Conservation (phyloP, 2,113 vertebrate species). For the Cyphomyrus plagiostoma region DNA sequence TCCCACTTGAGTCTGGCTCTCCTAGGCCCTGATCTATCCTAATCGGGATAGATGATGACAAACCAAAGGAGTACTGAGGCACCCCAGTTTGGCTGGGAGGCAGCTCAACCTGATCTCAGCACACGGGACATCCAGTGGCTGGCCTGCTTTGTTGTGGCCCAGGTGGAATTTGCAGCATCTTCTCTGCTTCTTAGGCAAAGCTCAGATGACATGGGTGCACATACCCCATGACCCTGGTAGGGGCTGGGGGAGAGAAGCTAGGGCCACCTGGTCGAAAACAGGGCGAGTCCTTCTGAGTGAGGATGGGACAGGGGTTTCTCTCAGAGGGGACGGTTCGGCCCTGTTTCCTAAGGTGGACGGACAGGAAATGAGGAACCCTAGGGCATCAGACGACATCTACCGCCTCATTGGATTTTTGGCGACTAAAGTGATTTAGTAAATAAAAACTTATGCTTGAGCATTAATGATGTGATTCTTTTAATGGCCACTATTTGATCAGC, state of each 20-base stretch:
- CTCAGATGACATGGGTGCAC: background rate
- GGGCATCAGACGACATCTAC: background rate
- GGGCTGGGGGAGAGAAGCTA: background rate
- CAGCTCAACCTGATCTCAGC: background rate
- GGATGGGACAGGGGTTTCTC: background rate
- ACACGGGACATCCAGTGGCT: background rate
- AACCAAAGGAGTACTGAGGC: background rate
- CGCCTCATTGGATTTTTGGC: background rate
- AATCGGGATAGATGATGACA: background rate
- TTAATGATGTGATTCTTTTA: background rate
- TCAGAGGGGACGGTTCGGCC: background rate
- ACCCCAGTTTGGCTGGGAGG: background rate
- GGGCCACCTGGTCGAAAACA: background rate
- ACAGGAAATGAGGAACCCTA: background rate
- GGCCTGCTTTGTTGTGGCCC: background rate
- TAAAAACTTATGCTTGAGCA: background rate
- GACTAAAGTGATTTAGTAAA: background rate
- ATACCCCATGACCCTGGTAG: background rate
- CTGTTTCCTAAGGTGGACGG: background rate
- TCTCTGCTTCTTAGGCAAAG: background rate
- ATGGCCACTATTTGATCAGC: background rate
- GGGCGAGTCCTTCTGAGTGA: background rate
- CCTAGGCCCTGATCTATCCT: background rate
- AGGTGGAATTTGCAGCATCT: no score
- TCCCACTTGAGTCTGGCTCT: no score